A percentile compares a stretch with the other conserved stretches of the same genome.
Conservation (phyloP, 2,888 invertebrate genomes). For the Branchellion lobata region DNA sequence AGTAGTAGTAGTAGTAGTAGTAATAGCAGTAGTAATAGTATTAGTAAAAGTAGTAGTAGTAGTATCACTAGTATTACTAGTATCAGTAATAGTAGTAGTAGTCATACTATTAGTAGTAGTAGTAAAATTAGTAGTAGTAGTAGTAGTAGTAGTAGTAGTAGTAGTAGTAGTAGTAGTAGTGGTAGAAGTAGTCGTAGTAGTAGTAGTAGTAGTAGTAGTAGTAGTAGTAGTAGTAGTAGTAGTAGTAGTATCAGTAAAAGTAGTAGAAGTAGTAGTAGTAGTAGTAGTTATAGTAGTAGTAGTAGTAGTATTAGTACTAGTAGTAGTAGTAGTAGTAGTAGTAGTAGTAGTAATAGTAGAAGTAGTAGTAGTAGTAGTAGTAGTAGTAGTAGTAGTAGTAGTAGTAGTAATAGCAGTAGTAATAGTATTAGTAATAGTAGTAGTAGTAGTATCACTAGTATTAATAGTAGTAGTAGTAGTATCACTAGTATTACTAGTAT, state of each 20-base stretch:
- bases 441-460: constrained; percentile 23
- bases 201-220: background rate
- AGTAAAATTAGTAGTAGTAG: constrained; percentile 22
- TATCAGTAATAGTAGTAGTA: constrained; percentile 6
- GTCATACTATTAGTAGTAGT: constrained; percentile 16
- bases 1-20: constrained; percentile 25
- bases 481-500: constrained; percentile 42
- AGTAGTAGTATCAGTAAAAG: no score
- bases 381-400: no score
- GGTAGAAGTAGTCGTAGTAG: constrained; percentile 8
- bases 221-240: no score
- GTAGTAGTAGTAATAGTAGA: no score
- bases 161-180: constrained; percentile 26
- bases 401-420: no score
- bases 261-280: no score
- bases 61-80: constrained; percentile 15
- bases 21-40: constrained; percentile 16
- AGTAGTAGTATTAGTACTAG: no score
- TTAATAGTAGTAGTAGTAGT: constrained; percentile 30
- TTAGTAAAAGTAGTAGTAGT: constrained; percentile 21
- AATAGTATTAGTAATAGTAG: background rate
- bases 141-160: constrained; percentile 30
- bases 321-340: no score
- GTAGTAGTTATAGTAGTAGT: no score
- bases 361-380: no score